phyloP scores from a whole-genome alignment of 2,888 invertebrate species.

The Toxonevra muliebris region DNA sequence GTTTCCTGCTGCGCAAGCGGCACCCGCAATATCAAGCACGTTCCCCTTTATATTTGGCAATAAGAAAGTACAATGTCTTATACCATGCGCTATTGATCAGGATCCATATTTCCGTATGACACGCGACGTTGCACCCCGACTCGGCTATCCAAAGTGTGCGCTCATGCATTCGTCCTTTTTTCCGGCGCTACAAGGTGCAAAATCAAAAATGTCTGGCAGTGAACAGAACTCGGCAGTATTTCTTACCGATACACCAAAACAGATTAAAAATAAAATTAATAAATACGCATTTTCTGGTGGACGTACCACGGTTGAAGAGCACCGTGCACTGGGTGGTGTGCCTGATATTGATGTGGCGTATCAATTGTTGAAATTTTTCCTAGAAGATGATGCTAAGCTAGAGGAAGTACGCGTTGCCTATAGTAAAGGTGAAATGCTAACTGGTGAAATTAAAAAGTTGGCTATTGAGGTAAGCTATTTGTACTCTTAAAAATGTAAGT shows the following conservation, averaged over 20 bases:
- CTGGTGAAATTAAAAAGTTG: constrained; percentile 93
- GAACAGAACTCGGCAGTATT: constrained; percentile 93
- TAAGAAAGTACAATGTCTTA: constrained; percentile 71
- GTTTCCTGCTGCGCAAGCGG: constrained; percentile 96
- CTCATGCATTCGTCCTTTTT: constrained; percentile 88
- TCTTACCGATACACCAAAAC: constrained; percentile 93
- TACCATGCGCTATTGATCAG: constrained; percentile 99
- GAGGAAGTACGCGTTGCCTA: constrained; percentile 71
- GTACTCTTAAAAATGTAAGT: not conserved
- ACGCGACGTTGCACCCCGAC: constrained; percentile 93
- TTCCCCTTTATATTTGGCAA: constrained; percentile 91
- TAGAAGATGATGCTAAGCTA: constrained; percentile 90
- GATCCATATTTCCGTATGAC: constrained; percentile 99
- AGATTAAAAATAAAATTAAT: constrained; percentile 95
- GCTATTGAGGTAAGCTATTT: constrained; percentile 72
- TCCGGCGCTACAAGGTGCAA: constrained; percentile 94
- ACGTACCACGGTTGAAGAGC: constrained; percentile 91
- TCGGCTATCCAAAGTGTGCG: constrained; percentile 89
- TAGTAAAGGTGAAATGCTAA: constrained; percentile 80
- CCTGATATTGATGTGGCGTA: constrained; percentile 95
- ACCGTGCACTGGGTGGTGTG: constrained; percentile 89
- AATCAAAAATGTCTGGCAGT: constrained; percentile 98
- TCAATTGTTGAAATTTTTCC: constrained; percentile 93
- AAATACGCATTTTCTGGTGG: constrained; percentile 99
- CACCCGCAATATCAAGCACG: constrained; percentile 88